Evolutionary conservation across 2,113 vertebrate species (phyloP).

Genomic region (Microcebus ravelobensis): DNA sequence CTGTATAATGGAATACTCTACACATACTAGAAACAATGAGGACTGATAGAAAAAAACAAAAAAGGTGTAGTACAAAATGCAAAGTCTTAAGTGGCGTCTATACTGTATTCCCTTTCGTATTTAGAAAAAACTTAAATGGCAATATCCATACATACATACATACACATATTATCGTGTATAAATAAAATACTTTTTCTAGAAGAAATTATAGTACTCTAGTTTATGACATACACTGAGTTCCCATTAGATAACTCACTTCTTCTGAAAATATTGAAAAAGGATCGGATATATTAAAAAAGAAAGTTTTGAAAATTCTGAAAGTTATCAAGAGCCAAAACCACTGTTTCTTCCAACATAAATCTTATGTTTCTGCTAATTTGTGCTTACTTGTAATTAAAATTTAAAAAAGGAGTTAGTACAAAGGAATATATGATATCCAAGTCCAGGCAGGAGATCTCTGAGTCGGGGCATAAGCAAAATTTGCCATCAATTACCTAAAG

Average conservation of each 20-base stretch:
- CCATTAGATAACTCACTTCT: background rate
- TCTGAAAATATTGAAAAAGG: background rate
- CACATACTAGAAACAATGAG: background rate
- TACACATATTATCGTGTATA: fast-evolving
- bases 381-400: background rate
- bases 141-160: background rate
- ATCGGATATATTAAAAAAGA: background rate
- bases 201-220: background rate
- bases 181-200: background rate
- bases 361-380: background rate
- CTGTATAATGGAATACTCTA: background rate
- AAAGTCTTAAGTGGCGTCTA: background rate
- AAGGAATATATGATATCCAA: background rate
- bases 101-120: background rate
- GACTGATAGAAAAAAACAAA: background rate
- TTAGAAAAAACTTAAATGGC: background rate
- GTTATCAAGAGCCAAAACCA: background rate
- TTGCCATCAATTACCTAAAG: background rate
- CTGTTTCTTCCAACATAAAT: background rate
- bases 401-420: background rate
- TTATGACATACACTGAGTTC: background rate
- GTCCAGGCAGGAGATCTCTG: background rate
- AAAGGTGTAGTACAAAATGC: background rate
- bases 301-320: background rate
- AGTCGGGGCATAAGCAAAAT: background rate